These are phyloP conservation scores for Sminthurinus aureus DNA, from an alignment of 2,888 invertebrate species.

Conservation along the genomic window DNA sequence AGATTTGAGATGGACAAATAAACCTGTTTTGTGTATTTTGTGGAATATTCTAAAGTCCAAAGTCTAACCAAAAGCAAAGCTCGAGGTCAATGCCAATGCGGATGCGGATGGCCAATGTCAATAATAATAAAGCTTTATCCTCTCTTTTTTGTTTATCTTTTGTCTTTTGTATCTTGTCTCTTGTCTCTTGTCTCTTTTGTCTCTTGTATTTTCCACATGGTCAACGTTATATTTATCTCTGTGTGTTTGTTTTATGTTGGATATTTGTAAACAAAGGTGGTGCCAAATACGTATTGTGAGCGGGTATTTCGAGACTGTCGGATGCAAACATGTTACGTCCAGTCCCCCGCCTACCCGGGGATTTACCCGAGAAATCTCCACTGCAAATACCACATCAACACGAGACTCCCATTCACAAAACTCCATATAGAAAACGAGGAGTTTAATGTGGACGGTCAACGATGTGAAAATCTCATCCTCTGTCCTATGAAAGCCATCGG, in stretches of 20 bases:
- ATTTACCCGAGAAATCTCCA: constrained; percentile 89
- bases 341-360: constrained; percentile 91
- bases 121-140: too few species aligned
- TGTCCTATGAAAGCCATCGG: constrained; percentile 77
- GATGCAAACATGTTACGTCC: constrained; percentile 91
- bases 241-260: too few species aligned
- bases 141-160: not conserved
- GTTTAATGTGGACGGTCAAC: constrained; percentile 91
- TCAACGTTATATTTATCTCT: too few species aligned
- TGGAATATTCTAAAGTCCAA: not conserved
- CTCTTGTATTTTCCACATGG: not conserved
- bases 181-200: not conserved
- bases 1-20: not conserved
- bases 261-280: constrained; percentile 65
- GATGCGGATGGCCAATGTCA: not conserved
- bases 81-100: too few species aligned
- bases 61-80: too few species aligned
- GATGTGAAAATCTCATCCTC: constrained; percentile 94
- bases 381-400: constrained; percentile 90
- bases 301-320: constrained; percentile 74
- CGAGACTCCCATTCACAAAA: constrained; percentile 86
- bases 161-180: constrained; percentile 5
- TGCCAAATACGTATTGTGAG: constrained; percentile 75
- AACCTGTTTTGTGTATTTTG: not conserved
- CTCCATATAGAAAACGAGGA: constrained; percentile 91